Evolutionary conservation across 2,888 invertebrate genomes (phyloP), one percentile per base, ranked within the genome.

Genomic region (Gibbula magus): DNA sequence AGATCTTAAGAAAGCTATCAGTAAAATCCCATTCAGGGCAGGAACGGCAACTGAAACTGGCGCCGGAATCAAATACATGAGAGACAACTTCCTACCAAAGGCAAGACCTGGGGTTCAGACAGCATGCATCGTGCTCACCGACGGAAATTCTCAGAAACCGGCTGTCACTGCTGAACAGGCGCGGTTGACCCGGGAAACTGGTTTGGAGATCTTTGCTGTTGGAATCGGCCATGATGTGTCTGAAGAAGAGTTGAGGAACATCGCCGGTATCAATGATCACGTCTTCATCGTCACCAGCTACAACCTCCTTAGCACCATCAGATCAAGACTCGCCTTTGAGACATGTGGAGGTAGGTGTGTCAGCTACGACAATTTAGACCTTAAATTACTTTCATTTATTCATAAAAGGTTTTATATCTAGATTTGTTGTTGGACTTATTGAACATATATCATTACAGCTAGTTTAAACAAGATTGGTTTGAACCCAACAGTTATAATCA

Each of bases 111-210:
- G 52, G 13, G 78, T 84, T 0, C 35, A 78, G 7, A 67, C 39
- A 5, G 79, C 80, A 16, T 54, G 74, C 51, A 76, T 84, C 18
- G 81, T 84, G 10, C 77, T 84, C 32, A 84, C 84, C 8, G 84
- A 84, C 82, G 84, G 84, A 0, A 82, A 84, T 73, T 84, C 84
- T 13, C 84, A 84, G 66, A 45, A 75, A 22, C 52, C 61, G 0
- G 74, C 51, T 1, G 53, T 78, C 39, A 84, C 84, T 5, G 79
- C 75, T 13, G 39, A 35, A 16, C 80, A 79, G 39, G 82, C 84
- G 0, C 45, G 29, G 0, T 54, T 75, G 25, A 81, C 82, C 0
- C 29, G 25, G 18, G 45, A 77, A 0, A 29, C 45, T 0, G 78
- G 80, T 0, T 52, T 84, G n/a, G 81, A 81, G 22, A 79, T 84